Base-by-base conservation (phyloP, 2,113 vertebrate species). In the Cercocebus atys region DNA sequence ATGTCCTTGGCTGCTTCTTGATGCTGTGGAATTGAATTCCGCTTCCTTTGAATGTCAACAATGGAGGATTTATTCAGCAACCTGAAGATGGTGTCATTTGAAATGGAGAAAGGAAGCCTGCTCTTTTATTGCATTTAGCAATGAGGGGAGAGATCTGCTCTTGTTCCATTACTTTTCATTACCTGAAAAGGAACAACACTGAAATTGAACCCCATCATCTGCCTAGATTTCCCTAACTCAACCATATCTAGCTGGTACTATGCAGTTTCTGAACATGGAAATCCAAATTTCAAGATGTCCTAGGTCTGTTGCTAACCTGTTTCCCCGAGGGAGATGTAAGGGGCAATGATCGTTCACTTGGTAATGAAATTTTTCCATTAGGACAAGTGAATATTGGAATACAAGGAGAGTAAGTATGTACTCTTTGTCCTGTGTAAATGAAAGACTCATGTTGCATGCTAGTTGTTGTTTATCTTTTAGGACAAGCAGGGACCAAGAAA, bases 41-140 rank as follows among this genome's bases (percentile, higher is more conserved):
- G 91, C 52, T 43, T 95, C 90, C 94, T 91, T 38, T 96, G 72
- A 85, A 22, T 27, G 64, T 72, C 32, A 73, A 96, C 88, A 98
- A 97, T 96, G 91, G 96, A 72, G 93, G 81, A 95, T 94, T 94
- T 81, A 94, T 96, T 96, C 94, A 97, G 78, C 20, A 76, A 89
- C 13, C 80, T 81, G 50, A 79, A 88, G 88, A 96, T 85, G 88
- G 92, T 97, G 97, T 70, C 90, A 96, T 80, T 88, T 95, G 93
- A 95, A 96, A 87, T 95, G 84, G 96, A 96, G 78, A 98, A 88
- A 92, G 92, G 94, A 95, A 93, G 59, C 18, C 43, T 93, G 96
- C 84, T 32, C 82, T 95, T 95, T 95, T 20, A 61, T 80, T 88
- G 55, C 82, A 87, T 45, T 94, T 92, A 96, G 88, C 57, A 40